Percentiles rank a stretch among this genome's conserved stretches.
phyloP scores from a whole-genome alignment of 2,797 vertebrate genomes.

The Apogon hyalosoma region DNA sequence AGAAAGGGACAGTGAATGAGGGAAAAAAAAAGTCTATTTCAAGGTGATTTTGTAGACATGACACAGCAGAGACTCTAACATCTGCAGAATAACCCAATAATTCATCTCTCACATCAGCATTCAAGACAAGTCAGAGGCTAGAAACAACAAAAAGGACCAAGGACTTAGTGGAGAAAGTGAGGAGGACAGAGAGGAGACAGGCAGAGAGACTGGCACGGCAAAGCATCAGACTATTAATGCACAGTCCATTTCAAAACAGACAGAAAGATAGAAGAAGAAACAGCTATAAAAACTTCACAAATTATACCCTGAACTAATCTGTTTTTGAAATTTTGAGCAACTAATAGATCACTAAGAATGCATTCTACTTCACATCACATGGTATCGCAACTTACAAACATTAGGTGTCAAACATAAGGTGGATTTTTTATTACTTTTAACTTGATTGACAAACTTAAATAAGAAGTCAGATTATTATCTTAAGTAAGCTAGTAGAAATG shows the following conservation, averaged over 20 bases:
- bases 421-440: no score
- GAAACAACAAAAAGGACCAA: slow-evolving; percentile 77
- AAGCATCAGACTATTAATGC: slow-evolving; percentile 13
- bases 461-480: no score
- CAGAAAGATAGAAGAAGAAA: slow-evolving; percentile 6
- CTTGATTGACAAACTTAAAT: no score
- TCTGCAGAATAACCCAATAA: slow-evolving; percentile 81
- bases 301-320: not conserved
- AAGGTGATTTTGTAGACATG: slow-evolving; percentile 81
- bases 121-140: slow-evolving; percentile 74
- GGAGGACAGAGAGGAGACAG: slow-evolving; percentile 45
- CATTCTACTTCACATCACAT: no score
- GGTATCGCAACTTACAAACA: no score
- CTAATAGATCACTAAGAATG: no score
- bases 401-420: no score
- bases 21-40: slow-evolving; percentile 65
- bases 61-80: slow-evolving; percentile 76
- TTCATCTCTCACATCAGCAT: slow-evolving; percentile 83
- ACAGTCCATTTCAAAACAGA: slow-evolving; percentile 12
- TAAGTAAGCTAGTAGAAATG: no score
- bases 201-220: slow-evolving; percentile 18
- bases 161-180: slow-evolving; percentile 65
- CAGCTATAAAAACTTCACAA: slow-evolving; percentile 17
- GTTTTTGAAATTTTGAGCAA: no score
- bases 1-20: slow-evolving; percentile 52